Percentiles rank a stretch among this genome's conserved stretches.
These are phyloP conservation scores for Vanessa atalanta DNA, from an alignment of 1,140 invertebrate species.

Conservation along the genomic window DNA sequence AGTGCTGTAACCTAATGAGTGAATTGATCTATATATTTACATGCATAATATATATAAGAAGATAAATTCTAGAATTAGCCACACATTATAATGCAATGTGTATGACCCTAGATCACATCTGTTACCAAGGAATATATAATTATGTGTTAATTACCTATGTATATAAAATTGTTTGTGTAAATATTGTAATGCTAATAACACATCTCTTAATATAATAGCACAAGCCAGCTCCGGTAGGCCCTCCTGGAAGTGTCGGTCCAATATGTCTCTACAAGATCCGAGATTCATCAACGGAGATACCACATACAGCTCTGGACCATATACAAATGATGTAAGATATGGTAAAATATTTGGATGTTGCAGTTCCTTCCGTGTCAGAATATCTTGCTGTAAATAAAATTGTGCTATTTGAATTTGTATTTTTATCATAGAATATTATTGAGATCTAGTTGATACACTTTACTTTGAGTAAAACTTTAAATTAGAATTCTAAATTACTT, in stretches of 20 bases:
- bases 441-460: no score
- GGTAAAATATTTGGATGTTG: constrained; percentile 89
- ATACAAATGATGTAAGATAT: constrained; percentile 87
- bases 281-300: constrained; percentile 90
- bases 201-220: constrained; percentile 89
- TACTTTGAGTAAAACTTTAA: no score
- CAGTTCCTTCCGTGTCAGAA: constrained; percentile 87
- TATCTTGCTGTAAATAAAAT: constrained; percentile 85
- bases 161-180: constrained; percentile 92
- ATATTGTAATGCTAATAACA: constrained; percentile 90
- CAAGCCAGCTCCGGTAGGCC: constrained; percentile 90
- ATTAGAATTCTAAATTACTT: no score
- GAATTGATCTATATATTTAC: no score
- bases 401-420: constrained; percentile 20
- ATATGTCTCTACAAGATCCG: constrained; percentile 90
- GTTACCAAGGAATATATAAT: no score
- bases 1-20: no score
- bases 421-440: no score
- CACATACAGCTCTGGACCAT: constrained; percentile 87
- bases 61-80: no score
- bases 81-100: no score
- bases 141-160: constrained; percentile 84
- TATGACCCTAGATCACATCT: no score
- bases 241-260: constrained; percentile 88
- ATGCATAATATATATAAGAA: no score